Percentiles rank a stretch among this genome's conserved stretches.
Conservation (phyloP, 2,113 vertebrate species). For the Nycticorax nycticorax region DNA sequence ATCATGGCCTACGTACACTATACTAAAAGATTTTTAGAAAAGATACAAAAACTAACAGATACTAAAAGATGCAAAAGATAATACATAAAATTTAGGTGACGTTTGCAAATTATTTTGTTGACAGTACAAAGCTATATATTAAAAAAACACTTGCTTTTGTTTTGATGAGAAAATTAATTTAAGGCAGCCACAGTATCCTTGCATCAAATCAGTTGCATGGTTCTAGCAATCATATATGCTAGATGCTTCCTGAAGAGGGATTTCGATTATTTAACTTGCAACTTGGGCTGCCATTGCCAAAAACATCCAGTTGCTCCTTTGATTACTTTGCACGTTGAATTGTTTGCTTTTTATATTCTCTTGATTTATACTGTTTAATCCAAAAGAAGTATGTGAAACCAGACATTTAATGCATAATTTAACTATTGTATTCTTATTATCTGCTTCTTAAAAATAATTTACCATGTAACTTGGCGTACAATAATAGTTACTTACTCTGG, state of each 20-base stretch:
- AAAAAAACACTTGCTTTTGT: not conserved
- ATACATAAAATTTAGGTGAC: not conserved
- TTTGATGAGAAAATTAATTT: not conserved
- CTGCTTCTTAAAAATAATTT: constrained; percentile 60
- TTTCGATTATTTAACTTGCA: not conserved
- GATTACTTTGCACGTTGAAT: not conserved
- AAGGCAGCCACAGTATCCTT: not conserved
- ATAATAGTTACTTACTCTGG: constrained; percentile 25
- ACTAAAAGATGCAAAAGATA: not conserved
- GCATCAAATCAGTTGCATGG: not conserved
- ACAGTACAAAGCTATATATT: not conserved
- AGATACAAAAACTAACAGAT: no score
- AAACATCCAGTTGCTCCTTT: not conserved
- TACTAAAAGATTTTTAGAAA: not conserved
- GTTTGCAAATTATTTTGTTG: not conserved
- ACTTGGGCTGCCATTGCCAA: not conserved
- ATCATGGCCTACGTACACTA: rapidly evolving
- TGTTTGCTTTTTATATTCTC: not conserved
- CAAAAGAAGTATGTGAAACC: constrained; percentile 7
- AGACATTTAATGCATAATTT: constrained; percentile 41
- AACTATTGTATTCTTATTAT: constrained; percentile 32
- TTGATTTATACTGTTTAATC: constrained; percentile 22
- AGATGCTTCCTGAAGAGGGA: not conserved
- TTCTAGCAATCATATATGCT: not conserved
- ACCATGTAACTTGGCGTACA: constrained; percentile 37